A percentile compares a stretch with the other conserved stretches of the same genome.
Evolutionary conservation across 2,113 vertebrate genomes (phyloP).

Genomic region (Xenopus tropicalis): UCB_Xtro_10.0 CM004443.2:138052001-138052500

Average conservation of each 20-base stretch:
- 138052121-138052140: constrained; percentile 13
- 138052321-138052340: constrained; percentile 25
- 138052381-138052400: background rate
- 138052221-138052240: background rate
- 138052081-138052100: constrained; percentile 9
- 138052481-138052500: too few relatives aligned
- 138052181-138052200: constrained; percentile 27
- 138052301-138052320: constrained; percentile 24
- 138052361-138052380: background rate
- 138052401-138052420: background rate
- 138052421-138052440: too few relatives aligned
- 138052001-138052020: background rate
- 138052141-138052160: background rate
- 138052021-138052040: background rate
- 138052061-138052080: constrained; percentile 29
- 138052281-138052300: constrained; percentile 40
- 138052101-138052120: constrained; percentile 2
- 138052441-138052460: too few relatives aligned
- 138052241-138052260: constrained; percentile 25
- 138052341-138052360: background rate
- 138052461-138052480: too few relatives aligned
- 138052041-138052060: constrained; percentile 24
- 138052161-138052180: constrained; percentile 10
- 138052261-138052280: constrained; percentile 31
- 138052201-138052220: constrained; percentile 22